phyloP scores from a whole-genome alignment of 2,888 invertebrate species.

The Selenia dentaria region DNA sequence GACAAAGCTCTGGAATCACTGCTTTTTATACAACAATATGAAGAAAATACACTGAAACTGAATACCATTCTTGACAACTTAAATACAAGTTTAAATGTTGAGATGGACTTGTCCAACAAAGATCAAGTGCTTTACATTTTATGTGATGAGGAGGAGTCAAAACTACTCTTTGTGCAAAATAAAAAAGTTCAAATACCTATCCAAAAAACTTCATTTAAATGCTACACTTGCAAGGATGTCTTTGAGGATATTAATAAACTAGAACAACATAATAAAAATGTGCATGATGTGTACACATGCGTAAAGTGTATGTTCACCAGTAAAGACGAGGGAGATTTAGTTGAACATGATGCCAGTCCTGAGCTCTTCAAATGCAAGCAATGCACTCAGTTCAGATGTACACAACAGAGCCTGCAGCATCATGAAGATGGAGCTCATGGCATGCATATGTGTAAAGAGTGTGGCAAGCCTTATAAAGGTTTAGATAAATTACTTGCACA shows the following conservation, averaged over 20 bases:
- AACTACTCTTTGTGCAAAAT: slow-evolving; percentile 48
- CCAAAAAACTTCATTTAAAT: slow-evolving; percentile 37
- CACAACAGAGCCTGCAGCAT: slow-evolving; percentile 49
- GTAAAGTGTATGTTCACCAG: slow-evolving; percentile 53
- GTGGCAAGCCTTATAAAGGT: slow-evolving; percentile 63
- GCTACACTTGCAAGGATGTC: slow-evolving; percentile 47
- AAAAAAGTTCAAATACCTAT: slow-evolving; percentile 16
- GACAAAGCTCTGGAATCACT: slow-evolving; percentile 48
- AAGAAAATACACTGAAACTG: slow-evolving; percentile 49
- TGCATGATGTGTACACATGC: slow-evolving; percentile 55
- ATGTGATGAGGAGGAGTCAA: slow-evolving; percentile 49
- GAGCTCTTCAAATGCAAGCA: slow-evolving; percentile 52
- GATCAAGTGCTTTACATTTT: slow-evolving; percentile 55
- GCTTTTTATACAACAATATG: slow-evolving; percentile 54
- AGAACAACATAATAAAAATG: slow-evolving; percentile 49
- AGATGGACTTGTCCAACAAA: slow-evolving; percentile 39
- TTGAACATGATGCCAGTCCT: slow-evolving; percentile 41
- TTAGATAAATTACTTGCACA: slow-evolving; percentile 58
- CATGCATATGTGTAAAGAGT: slow-evolving; percentile 60
- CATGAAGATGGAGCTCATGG: slow-evolving; percentile 55
- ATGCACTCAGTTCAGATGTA: slow-evolving; percentile 50
- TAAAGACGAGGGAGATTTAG: slow-evolving; percentile 40
- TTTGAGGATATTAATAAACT: slow-evolving; percentile 45
- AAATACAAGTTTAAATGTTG: slow-evolving; percentile 41
- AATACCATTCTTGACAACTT: slow-evolving; percentile 55